phyloP scores from a whole-genome alignment of 2,797 vertebrate species.

The Manis javanica region DNA sequence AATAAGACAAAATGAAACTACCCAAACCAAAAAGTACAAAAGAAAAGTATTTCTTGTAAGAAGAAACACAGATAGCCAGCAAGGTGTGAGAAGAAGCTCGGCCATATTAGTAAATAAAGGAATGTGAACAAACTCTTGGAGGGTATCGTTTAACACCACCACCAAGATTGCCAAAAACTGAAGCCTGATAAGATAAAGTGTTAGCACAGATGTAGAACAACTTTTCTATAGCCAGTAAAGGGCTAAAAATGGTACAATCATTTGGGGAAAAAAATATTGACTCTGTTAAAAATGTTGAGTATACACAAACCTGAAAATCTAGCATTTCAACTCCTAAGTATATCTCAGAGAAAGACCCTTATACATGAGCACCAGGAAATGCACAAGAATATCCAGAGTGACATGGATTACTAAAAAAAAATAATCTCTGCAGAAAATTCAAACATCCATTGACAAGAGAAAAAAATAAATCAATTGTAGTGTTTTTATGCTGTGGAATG shows the following conservation, averaged over 20 bases:
- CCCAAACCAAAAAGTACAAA: background rate
- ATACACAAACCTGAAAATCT: no score
- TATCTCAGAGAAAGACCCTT: no score
- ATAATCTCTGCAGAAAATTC: no score
- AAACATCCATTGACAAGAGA: no score
- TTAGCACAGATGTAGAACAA: background rate
- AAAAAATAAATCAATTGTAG: no score
- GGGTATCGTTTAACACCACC: background rate
- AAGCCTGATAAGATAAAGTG: background rate
- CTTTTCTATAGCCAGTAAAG: background rate
- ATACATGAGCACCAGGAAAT: no score
- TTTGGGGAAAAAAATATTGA: no score
- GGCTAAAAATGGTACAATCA: background rate
- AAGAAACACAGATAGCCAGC: background rate
- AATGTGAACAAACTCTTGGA: fast-evolving
- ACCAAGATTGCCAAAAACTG: background rate
- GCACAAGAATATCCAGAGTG: no score
- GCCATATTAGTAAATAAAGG: background rate
- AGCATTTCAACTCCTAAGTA: no score
- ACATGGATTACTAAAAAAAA: no score
- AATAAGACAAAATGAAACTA: background rate
- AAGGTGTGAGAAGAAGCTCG: background rate
- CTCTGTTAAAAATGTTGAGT: no score
- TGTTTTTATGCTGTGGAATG: no score
- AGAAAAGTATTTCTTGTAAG: background rate